These are phyloP conservation scores for Halichoerus grypus DNA, from an alignment of 2,113 vertebrate species.

Conservation along the genomic window DNA sequence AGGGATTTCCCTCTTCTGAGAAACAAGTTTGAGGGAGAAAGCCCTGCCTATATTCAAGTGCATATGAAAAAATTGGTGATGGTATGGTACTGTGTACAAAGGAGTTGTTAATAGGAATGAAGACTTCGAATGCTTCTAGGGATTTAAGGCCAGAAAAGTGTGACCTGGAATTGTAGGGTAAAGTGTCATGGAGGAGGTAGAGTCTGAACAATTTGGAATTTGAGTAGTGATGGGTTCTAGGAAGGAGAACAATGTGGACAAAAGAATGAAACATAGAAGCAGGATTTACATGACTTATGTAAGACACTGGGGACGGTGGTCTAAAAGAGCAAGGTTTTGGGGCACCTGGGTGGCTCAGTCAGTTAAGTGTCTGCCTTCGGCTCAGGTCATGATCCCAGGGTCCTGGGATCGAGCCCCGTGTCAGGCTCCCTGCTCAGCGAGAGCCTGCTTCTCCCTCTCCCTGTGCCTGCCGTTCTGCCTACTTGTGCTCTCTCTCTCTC, in stretches of 20 bases:
- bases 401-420: too few species aligned
- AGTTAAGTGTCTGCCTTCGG: too few species aligned
- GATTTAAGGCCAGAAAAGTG: neutral
- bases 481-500: too few species aligned
- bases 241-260: neutral
- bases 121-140: neutral
- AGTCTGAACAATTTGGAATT: neutral
- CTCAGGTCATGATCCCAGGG: too few species aligned
- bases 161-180: neutral
- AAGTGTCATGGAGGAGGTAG: neutral
- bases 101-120: neutral
- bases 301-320: neutral
- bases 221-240: neutral
- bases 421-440: too few species aligned
- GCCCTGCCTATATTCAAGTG: neutral
- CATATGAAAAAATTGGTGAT: neutral
- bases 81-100: neutral
- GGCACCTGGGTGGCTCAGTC: too few species aligned
- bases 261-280: neutral
- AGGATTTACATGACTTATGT: neutral
- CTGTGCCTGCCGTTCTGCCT: too few species aligned
- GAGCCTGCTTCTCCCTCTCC: too few species aligned
- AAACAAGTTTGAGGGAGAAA: neutral
- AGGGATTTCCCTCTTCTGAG: neutral
- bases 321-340: neutral